phyloP scores from a whole-genome alignment of 2,888 invertebrate genomes.

The Miltochrista miniata region DNA sequence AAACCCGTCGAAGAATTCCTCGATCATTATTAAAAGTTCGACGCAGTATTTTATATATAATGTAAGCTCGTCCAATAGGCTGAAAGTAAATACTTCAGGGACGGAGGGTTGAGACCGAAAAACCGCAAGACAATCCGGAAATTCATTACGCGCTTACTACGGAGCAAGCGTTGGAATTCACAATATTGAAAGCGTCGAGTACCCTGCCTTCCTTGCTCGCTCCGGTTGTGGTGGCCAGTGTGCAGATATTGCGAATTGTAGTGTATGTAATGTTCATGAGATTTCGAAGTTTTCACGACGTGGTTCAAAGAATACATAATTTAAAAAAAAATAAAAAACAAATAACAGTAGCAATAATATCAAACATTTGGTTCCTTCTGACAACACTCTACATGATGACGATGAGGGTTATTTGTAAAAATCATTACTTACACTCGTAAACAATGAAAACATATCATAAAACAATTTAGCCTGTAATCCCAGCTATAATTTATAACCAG shows the following conservation, averaged over 20 bases:
- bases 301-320: no score
- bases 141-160: slow-evolving; percentile 76
- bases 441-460: slow-evolving; percentile 74
- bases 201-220: slow-evolving; percentile 39
- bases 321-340: neutral
- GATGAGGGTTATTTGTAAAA: slow-evolving; percentile 11
- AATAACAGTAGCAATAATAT: no score
- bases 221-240: slow-evolving; percentile 9
- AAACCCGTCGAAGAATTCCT: slow-evolving; percentile 44
- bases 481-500: slow-evolving; percentile 68
- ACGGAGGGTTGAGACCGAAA: slow-evolving; percentile 65
- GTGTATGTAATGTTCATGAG: slow-evolving; percentile 47
- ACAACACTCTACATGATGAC: neutral
- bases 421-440: slow-evolving; percentile 37
- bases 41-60: slow-evolving; percentile 49
- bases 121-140: slow-evolving; percentile 81
- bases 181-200: slow-evolving; percentile 77
- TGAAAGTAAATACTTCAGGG: slow-evolving; percentile 58
- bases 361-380: neutral
- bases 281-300: no score
- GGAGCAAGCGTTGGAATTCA: slow-evolving; percentile 78
- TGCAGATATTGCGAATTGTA: slow-evolving; percentile 59
- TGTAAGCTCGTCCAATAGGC: slow-evolving; percentile 51
- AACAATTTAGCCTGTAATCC: slow-evolving; percentile 76
- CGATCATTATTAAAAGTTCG: slow-evolving; percentile 45